Base-by-base conservation (phyloP, 2,797 vertebrate species). In the Alectoris magna region DNA sequence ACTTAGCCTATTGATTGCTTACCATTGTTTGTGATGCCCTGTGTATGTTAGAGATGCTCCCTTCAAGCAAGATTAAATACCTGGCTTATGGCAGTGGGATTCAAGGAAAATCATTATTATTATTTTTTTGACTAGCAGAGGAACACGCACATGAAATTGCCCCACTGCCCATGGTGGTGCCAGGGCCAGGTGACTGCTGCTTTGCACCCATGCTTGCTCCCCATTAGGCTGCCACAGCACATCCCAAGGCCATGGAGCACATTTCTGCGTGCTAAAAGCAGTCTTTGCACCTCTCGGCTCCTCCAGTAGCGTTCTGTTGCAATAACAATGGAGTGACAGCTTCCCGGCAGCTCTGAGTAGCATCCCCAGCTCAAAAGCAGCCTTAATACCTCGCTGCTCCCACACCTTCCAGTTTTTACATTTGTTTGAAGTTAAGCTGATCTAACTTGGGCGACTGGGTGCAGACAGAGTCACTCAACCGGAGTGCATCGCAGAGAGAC, bases 31-130 rank as follows among this genome's bases (percentile, higher is more conserved):
- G 89, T 59, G 67, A 92, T 85, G 91, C 86, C 80, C 83, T 79
- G 56, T 3, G 2, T 92, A 74, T 2, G 43, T 88, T 74, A 91
- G 85, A 84, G 71, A 58, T 91, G 91, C 74, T 94, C 80, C 90
- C 69, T 94, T 95, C 95, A 96, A 93, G 88, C 46, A 93, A 96
- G 95, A 92, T 95, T 94, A 92, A 95, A 85, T 94, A 95, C 84
- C 91, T 88, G 91, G 88, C 41, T 94, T 87, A 66, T 26, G 43
- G 84, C 87, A 80, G 27, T 48, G 73, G 27, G 83, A 91, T 90
- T 82, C 84, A 74, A 49, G 51, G 67, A 75, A 91, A 95, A 94
- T 87, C 78, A 84, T 75, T 56, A 19, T 23, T 29, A 9, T 21
- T 21, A 29, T 31, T 41, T 71, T 71, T 70, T 88, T 74, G 29